phyloP scores from a whole-genome alignment of 2,113 vertebrate genomes.

The Gasterosteus aculeatus region DNA sequence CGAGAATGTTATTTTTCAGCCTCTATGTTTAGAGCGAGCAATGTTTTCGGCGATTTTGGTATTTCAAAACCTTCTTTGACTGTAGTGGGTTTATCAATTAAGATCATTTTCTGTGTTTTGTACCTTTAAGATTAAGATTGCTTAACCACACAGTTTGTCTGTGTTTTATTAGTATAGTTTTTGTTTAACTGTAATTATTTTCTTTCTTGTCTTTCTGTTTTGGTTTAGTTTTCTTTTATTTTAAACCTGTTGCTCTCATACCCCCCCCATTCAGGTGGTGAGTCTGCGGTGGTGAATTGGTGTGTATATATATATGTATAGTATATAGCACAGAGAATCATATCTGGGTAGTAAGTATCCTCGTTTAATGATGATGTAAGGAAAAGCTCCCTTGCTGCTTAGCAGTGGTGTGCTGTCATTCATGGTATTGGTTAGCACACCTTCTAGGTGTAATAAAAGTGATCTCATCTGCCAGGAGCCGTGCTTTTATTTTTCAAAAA shows the following conservation, averaged over 20 bases:
- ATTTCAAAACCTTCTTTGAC: neutral
- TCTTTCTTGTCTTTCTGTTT: too few relatives aligned
- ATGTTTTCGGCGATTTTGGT: neutral
- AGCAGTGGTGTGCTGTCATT: neutral
- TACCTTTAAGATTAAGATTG: constrained; percentile 46
- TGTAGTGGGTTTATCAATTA: constrained; percentile 32
- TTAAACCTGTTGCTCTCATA: too few relatives aligned
- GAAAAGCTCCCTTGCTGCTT: neutral
- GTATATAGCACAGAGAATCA: too few relatives aligned
- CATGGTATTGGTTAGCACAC: neutral
- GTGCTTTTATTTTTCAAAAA: constrained; percentile 33
- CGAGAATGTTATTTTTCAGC: neutral
- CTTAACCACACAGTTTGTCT: constrained; percentile 46
- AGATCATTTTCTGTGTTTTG: constrained; percentile 29
- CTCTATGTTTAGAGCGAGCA: neutral
- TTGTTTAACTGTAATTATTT: too few relatives aligned
- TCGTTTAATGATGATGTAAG: neutral
- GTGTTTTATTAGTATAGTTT: neutral
- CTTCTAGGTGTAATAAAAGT: constrained; percentile 3
- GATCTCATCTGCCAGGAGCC: constrained; percentile 29
- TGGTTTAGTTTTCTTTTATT: too few relatives aligned
- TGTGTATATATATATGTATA: too few relatives aligned
- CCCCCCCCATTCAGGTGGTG: too few relatives aligned
- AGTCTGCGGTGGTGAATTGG: too few relatives aligned
- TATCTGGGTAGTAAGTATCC: neutral